Evolutionary conservation across 30 jellyfish, hydroid and myxozoan genomes (phyloP), one percentile per base, ranked within the genome.

Genomic region (Aurelia coerulea): DNA sequence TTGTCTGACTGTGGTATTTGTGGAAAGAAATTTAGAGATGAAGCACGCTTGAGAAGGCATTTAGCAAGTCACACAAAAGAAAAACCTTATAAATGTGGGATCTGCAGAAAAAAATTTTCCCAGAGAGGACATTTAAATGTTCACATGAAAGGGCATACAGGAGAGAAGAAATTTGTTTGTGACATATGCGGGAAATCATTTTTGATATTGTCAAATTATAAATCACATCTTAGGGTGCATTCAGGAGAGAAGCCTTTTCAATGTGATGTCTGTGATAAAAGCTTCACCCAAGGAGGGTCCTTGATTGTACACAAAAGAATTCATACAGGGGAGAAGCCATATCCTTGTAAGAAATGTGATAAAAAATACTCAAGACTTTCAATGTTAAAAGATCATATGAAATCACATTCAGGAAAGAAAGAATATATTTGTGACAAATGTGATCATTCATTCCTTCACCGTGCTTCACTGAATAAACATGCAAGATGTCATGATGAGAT

Each of bases 111-210:
- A 70, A 50, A 68, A 18, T 70, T 83, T 46, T n/a, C 56, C 0
- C 79, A 83, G 23, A 12, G 10, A 33, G 32, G 79, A 7, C 76
- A 70, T 41, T 58, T 83, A 65, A 83, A 54, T 37, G 71, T 14
- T 8, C 84, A 83, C 79, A 35, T 18, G 18, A 76, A 49, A 3
- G 46, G 31, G 3, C 86, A 83, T 65, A 69, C 46, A 41, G 86
- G 86, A 35, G 71, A 83, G 31, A 83, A 56, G 51, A 32, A 41
- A 17, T 52, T 39, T 39, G n/a, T 35, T 14, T 81, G 91, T 81
- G 84, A 66, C 11, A 49, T n/a, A 19, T 81, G 91, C 68, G 91
- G 84, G 5, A 81, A 81, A 81, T 49, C 29, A 12, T 83, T 83
- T 59, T 6, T 65, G 6, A 63, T 41, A 10, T 39, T 32, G 15